A percentile compares a stretch with the other conserved stretches of the same genome.
Evolutionary conservation across 2,888 invertebrate genomes (phyloP).

Genomic region (Dynastes grantii): DNA sequence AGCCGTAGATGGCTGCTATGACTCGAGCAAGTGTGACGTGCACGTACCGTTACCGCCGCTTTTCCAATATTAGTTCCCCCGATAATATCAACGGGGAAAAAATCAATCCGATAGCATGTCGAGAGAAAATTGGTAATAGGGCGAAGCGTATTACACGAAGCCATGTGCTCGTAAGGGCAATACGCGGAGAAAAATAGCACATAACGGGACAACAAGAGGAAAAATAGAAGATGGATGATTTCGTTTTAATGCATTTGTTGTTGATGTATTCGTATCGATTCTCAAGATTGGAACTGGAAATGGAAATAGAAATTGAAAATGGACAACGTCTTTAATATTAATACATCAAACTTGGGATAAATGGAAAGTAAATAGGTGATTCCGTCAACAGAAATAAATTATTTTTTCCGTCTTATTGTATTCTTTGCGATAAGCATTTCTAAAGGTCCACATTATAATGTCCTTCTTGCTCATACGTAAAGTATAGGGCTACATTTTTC

Average conservation of each 20-base stretch:
- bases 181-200: conserved; percentile 8
- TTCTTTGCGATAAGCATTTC: not conserved
- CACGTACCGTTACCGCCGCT: conserved; percentile 35
- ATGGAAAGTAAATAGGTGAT: not conserved
- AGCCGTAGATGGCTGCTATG: not conserved
- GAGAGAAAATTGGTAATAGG: conserved; percentile 21
- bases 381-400: not conserved
- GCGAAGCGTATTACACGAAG: conserved; percentile 1
- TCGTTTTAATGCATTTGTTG: conserved; percentile 28
- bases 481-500: not conserved
- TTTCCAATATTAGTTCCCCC: conserved; percentile 37
- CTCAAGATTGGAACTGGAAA: conserved; percentile 14
- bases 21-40: conserved; percentile 1
- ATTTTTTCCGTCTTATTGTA: not conserved
- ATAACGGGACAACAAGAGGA: not conserved
- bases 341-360: not conserved
- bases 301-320: conserved; percentile 5
- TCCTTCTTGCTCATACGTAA: not conserved
- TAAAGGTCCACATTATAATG: not conserved
- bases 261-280: conserved; percentile 24
- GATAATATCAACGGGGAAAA: conserved; percentile 25
- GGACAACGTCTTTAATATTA: not conserved
- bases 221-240: conserved; percentile 21
- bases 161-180: conserved; percentile 5
- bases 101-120: conserved; percentile 41